Evolutionary conservation across 2,888 invertebrate genomes (phyloP), one percentile per base, ranked within the genome.

Genomic region (Heliconius ismenius): DNA sequence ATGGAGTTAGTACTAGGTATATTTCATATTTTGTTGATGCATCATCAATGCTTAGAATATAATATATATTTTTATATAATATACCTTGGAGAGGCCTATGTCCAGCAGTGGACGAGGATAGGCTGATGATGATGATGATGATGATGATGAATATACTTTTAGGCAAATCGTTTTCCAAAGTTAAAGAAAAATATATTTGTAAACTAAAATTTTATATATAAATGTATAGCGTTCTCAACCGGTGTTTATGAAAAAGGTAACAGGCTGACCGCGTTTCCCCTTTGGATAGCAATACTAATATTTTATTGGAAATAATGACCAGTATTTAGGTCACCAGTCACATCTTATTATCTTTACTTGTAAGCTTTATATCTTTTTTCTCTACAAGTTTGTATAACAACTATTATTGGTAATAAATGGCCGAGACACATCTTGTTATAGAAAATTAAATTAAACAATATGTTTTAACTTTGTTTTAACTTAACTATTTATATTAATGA

Each of bases 1-100:
- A 80, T 83, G 79, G 58, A 58, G 10, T 58, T 76, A 63, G 15
- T n/a, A 36, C 21, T 69, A 65, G 76, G 65, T 78, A 79, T 70
- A 67, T 26, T 28, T 76, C 28, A 65, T 36, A 54, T 79, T 68
- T 73, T 65, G 62, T 64, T 49, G 49, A 63, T 70, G 63, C 32
- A 54, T 43, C 39, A 76, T 70, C 39, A 64, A 64, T 18, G 6
- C 6, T 32, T 32, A 32, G 32, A 32, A 6, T 32, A 32, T 32
- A 32, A 32, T 32, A 32, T 32, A 32, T 32, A 32, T 32, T 32
- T 32, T 6, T 1, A 26, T 26, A 26, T 26, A 26, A 26, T 26
- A 26, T 26, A 26, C 26, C 26, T 26, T 26, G 26, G 26, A 26
- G 26, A 26, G 26, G 26, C 26, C 26, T 26, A 26, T 26, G 26